Conservation (phyloP, 2,888 invertebrate species). For the Cheilosia grossa region DNA sequence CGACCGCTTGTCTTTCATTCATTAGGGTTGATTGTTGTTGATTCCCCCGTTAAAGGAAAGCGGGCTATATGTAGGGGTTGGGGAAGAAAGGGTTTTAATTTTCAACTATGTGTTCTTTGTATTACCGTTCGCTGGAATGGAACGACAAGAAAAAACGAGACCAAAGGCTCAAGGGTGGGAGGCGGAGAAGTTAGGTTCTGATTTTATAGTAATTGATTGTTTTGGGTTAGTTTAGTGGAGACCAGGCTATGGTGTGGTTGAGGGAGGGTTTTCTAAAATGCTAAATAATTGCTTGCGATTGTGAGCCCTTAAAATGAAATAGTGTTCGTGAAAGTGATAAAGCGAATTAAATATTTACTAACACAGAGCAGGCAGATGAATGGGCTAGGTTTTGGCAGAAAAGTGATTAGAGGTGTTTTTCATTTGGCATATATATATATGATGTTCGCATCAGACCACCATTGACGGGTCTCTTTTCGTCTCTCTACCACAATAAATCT, state of each 20-base stretch:
- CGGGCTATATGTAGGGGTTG: not conserved
- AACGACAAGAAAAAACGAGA: not conserved
- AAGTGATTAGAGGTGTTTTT: not conserved
- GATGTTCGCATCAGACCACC: no score
- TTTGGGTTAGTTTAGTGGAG: constrained; percentile 35
- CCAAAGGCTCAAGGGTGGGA: not conserved
- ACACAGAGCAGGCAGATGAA: not conserved
- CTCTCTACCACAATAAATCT: no score
- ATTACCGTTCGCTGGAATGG: constrained; percentile 6
- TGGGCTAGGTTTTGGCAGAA: not conserved
- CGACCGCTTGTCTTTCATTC: constrained; percentile 75
- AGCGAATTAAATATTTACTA: not conserved
- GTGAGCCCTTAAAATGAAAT: not conserved
- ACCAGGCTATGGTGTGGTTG: not conserved
- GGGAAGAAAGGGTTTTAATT: constrained; percentile 47
- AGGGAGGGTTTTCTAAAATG: not conserved
- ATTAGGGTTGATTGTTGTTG: constrained; percentile 74
- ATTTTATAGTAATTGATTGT: constrained; percentile 54
- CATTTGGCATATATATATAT: no score
- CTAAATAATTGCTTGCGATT: not conserved
- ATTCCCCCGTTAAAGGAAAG: constrained; percentile 32
- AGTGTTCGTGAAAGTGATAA: not conserved
- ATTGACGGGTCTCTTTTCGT: no score
- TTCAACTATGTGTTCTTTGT: constrained; percentile 56
- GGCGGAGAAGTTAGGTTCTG: not conserved